These are phyloP conservation scores for Embidobia sp. DNA, from an alignment of 2,888 invertebrate species.

Conservation along the genomic window DNA sequence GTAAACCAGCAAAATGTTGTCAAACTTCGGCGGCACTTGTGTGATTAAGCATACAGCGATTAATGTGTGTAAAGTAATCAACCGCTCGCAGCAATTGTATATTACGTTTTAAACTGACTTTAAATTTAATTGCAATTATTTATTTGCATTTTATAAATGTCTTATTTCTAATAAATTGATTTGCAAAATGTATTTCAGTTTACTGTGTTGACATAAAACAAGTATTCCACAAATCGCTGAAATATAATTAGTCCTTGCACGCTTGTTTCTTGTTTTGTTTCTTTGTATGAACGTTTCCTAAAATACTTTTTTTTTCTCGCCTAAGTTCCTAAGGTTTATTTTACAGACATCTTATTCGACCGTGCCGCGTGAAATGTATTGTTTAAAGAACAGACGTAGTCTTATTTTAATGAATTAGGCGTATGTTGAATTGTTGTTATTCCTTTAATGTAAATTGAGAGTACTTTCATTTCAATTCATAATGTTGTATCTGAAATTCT, in stretches of 20 bases:
- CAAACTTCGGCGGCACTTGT: constrained; percentile 10
- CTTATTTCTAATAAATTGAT: constrained; percentile 52
- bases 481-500: no score
- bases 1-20: constrained; percentile 9
- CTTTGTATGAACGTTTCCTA: constrained; percentile 8
- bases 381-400: background rate
- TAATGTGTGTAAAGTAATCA: constrained; percentile 40
- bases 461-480: no score
- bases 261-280: constrained; percentile 20
- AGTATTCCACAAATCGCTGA: constrained; percentile 14
- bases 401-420: background rate
- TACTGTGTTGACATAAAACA: constrained; percentile 19
- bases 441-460: no score
- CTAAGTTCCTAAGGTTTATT: constrained; percentile 44
- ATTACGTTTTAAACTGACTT: constrained; percentile 34
- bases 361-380: constrained; percentile 5
- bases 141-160: constrained; percentile 55
- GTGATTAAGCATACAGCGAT: constrained; percentile 38
- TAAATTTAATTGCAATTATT: constrained; percentile 50
- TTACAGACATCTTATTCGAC: constrained; percentile 4
- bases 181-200: constrained; percentile 31
- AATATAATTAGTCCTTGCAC: constrained; percentile 1
- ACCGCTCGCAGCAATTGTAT: constrained; percentile 25
- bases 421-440: no score
- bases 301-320: constrained; percentile 5